These are phyloP conservation scores for Ahaetulla prasina DNA, from an alignment of 2,113 vertebrate genomes.

Conservation along the genomic window DNA sequence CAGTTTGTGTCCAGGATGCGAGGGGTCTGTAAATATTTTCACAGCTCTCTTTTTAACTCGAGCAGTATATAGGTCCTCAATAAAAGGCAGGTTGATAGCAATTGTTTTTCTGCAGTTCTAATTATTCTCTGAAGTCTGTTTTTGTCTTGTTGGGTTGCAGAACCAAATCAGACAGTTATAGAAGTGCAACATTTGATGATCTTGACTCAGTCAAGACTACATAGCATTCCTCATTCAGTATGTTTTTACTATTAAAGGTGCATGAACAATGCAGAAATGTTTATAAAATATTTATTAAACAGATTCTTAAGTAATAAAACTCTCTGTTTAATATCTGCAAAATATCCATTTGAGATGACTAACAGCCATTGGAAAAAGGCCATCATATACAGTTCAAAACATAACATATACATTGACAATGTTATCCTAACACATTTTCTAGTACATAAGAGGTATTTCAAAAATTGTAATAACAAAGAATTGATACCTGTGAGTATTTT, in stretches of 20 bases:
- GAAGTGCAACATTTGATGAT: background rate
- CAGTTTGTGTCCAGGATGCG: too few species aligned
- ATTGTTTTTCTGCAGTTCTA: too few species aligned
- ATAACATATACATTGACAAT: background rate
- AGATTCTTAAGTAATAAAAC: background rate
- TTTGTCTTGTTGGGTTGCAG: too few species aligned
- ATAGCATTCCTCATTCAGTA: background rate
- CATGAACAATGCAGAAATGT: background rate
- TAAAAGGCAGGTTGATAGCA: too few species aligned
- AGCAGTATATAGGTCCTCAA: too few species aligned
- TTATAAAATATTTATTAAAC: background rate
- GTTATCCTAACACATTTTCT: background rate
- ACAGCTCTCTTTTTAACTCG: too few species aligned
- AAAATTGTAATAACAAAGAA: slow-evolving; percentile 13
- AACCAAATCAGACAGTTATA: too few species aligned
- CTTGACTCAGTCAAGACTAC: background rate
- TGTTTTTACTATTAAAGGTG: background rate
- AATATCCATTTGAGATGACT: background rate
- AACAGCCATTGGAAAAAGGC: background rate
- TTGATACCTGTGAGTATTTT: background rate
- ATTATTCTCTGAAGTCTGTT: too few species aligned
- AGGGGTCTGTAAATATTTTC: too few species aligned
- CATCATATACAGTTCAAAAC: background rate
- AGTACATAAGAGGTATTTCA: background rate
- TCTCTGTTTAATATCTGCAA: background rate